Evolutionary conservation across 2,888 invertebrate species (phyloP), one percentile per base, ranked within the genome.

Genomic region (Cantharis flavilabris): DNA sequence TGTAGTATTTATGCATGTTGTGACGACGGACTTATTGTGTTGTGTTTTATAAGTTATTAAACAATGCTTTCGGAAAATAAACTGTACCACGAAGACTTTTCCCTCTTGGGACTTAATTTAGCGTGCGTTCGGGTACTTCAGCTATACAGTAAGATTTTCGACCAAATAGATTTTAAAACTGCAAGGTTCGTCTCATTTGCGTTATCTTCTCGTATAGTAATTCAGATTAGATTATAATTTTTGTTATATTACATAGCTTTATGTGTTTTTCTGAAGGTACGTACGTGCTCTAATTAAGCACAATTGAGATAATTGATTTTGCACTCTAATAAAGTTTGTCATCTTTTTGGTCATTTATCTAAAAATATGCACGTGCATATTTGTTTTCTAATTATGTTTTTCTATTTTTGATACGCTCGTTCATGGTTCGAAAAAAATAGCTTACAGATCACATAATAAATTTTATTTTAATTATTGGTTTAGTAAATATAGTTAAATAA

Each of bases 111-210:
- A 69, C 91, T 96, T 86, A 93, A 93, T 85, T 94, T 95, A 89
- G 94, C 95, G 82, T 96, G 96, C 88, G 91, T 96, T 81, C 93
- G 95, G 89, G 94, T 96, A 75, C 90, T 96, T 78, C 94, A 95
- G 85, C 91, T 96, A 75, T 96, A 96, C 89, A 96, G 95, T 90
- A 96, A 95, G 88, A 95, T 96, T 84, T 96, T 96, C 89, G 94
- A 95, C 86, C 93, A 94, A 63, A 81, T 78, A 13, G 83, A 82
- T 20, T 78, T 78, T 62, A 81, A 80, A 72, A 74, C 78, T 69
- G 81, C 79, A 75, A 83, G 83, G 83, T 83, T 71, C 10, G 75
- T 75, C 28, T 20, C 23, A 33, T 70, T 70, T 33, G 23, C 28
- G 23, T 26, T 70, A 70, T 70, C 33, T 70, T 70, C 16, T 33